Conservation (phyloP, 2,113 vertebrate genomes). For the Meleagris gallopavo region DNA sequence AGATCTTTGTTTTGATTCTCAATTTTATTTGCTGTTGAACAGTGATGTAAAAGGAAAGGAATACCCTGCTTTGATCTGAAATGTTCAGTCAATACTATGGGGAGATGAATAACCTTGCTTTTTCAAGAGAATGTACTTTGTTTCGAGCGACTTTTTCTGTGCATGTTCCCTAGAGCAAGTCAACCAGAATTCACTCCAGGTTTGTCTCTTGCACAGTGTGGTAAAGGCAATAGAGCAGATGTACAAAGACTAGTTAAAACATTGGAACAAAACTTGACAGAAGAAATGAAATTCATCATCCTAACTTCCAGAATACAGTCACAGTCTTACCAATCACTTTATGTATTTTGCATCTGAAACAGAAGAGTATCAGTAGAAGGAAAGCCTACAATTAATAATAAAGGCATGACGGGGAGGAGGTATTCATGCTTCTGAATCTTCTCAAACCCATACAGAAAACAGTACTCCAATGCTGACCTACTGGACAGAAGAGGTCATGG, state of each 20-base stretch:
- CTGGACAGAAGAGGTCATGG: neutral
- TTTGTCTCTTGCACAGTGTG: neutral
- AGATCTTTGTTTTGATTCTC: neutral
- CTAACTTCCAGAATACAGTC: neutral
- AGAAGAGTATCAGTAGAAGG: neutral
- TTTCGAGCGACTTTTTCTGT: neutral
- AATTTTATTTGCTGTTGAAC: neutral
- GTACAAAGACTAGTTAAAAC: neutral
- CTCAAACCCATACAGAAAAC: accelerated
- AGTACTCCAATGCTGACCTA: neutral
- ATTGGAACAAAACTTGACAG: neutral
- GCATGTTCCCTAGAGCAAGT: neutral
- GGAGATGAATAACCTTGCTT: neutral
- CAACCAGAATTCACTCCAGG: neutral
- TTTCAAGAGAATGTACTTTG: neutral
- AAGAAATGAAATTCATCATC: neutral
- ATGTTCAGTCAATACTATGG: neutral
- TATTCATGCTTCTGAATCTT: neutral
- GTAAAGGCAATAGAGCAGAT: neutral
- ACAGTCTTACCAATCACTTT: neutral
- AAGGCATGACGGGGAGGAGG: neutral
- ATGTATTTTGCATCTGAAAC: neutral
- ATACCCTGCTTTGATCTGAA: neutral
- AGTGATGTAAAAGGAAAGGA: neutral
- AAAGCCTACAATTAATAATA: neutral